These are phyloP conservation scores for Epinotia demarniana DNA, from an alignment of 2,888 invertebrate genomes.

Conservation along the genomic window DNA sequence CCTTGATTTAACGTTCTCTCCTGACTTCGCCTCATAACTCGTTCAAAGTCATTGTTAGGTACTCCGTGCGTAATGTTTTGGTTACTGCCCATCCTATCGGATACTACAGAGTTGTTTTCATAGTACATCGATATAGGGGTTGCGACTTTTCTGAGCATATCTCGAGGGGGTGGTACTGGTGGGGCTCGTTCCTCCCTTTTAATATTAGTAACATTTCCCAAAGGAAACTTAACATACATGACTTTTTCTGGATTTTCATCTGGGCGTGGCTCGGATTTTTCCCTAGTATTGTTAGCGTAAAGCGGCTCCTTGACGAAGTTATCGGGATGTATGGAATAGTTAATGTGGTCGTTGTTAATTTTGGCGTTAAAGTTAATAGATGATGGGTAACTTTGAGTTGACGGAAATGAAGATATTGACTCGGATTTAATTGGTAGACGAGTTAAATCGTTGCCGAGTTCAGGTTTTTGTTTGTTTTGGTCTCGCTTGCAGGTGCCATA, in stretches of 20 bases:
- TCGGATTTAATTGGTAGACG: constrained; percentile 76
- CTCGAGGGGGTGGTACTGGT: constrained; percentile 92
- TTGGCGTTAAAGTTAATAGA: constrained; percentile 83
- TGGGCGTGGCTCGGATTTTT: constrained; percentile 68
- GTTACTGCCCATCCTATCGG: constrained; percentile 65
- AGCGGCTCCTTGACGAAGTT: constrained; percentile 72
- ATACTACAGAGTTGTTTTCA: constrained; percentile 70
- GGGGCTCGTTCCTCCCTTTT: constrained; percentile 83
- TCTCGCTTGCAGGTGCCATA: constrained; percentile 80
- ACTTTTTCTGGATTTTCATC: constrained; percentile 75
- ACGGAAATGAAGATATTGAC: constrained; percentile 82
- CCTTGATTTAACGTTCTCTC: constrained; percentile 76
- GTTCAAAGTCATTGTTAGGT: constrained; percentile 78
- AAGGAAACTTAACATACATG: constrained; percentile 81
- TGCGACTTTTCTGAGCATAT: constrained; percentile 86
- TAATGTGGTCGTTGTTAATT: constrained; percentile 83
- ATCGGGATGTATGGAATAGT: constrained; percentile 78
- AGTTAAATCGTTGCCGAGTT: constrained; percentile 65
- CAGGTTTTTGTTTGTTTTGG: constrained; percentile 70
- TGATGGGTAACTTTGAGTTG: constrained; percentile 81
- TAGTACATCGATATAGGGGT: constrained; percentile 81
- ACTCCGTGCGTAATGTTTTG: constrained; percentile 72
- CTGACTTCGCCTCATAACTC: constrained; percentile 80
- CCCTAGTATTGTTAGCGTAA: constrained; percentile 72
- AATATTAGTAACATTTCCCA: constrained; percentile 76